These are phyloP conservation scores for Scaptodrosophila lebanonensis DNA, from an alignment of 1,140 invertebrate genomes.

Conservation along the genomic window DNA sequence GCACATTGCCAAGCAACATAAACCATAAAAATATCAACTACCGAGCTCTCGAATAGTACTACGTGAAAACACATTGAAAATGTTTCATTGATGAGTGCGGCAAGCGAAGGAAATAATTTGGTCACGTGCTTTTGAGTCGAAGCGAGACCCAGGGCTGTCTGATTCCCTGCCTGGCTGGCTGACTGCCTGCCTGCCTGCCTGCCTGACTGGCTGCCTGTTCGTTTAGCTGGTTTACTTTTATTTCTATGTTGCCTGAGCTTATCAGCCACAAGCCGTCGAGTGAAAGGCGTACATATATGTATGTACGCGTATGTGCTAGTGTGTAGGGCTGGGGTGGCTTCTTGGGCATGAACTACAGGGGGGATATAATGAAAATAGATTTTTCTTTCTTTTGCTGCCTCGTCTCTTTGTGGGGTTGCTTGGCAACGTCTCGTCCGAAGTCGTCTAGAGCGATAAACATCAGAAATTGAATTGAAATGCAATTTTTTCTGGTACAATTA, in stretches of 20 bases:
- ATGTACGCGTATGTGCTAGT: constrained; percentile 10
- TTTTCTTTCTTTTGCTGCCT: constrained; percentile 14
- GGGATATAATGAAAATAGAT: constrained; percentile 44
- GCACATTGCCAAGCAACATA: background rate
- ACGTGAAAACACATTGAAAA: constrained; percentile 23
- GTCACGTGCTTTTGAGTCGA: constrained; percentile 60
- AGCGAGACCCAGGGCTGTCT: constrained; percentile 2
- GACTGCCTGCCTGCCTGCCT: too few species aligned
- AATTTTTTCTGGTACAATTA: constrained; percentile 51
- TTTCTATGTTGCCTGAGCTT: constrained; percentile 57
- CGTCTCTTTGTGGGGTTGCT: background rate
- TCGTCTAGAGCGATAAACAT: constrained; percentile 39
- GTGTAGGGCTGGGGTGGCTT: too few species aligned
- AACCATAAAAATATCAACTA: constrained; percentile 33
- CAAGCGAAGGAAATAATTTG: constrained; percentile 41
- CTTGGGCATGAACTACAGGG: background rate
- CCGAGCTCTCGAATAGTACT: background rate
- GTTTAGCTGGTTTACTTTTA: constrained; percentile 41
- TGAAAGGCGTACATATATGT: constrained; percentile 47
- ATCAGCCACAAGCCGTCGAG: constrained; percentile 55
- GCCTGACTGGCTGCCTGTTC: too few species aligned
- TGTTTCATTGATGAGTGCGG: constrained; percentile 14
- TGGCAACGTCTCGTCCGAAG: constrained; percentile 28
- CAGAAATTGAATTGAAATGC: constrained; percentile 66
- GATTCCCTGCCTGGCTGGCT: too few species aligned